Conservation (phyloP, 2,797 vertebrate species). For the Cottoperca gobio region DNA sequence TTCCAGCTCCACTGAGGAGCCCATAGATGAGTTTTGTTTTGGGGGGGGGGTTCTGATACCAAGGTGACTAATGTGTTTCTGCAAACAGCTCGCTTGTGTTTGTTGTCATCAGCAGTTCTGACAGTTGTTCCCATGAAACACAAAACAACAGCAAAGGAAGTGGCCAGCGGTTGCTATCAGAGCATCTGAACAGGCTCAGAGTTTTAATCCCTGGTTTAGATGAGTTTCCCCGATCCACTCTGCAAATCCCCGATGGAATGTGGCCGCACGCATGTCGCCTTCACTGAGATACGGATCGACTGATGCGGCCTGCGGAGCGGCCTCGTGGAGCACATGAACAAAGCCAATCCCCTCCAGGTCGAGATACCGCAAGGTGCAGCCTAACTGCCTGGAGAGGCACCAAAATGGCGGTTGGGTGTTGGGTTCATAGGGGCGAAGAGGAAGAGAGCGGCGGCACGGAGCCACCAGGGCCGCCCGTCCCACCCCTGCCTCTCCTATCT, state of each 20-base stretch:
- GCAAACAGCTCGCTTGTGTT: constrained; percentile 1
- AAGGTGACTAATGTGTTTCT: constrained; percentile 21
- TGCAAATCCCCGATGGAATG: constrained; percentile 75
- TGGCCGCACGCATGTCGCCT: constrained; percentile 19
- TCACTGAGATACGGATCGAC: constrained; percentile 47
- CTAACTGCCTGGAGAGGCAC: constrained; percentile 22
- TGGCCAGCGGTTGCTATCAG: constrained; percentile 39
- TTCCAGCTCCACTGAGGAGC: constrained; percentile 23
- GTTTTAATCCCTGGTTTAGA: constrained; percentile 72
- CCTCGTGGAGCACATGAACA: constrained; percentile 26
- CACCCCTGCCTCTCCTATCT: constrained; percentile 15
- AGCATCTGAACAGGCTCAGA: constrained; percentile 57
- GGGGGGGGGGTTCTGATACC: neutral
- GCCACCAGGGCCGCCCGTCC: constrained; percentile 1
- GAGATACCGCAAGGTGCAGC: constrained; percentile 22
- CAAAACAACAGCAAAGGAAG: neutral
- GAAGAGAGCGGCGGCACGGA: neutral
- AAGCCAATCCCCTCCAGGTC: constrained; percentile 38
- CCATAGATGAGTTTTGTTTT: neutral
- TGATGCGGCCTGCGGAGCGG: constrained; percentile 26
- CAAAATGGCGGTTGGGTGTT: constrained; percentile 57
- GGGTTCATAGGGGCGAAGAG: constrained; percentile 40
- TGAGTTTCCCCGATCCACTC: constrained; percentile 55
- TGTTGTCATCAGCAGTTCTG: neutral
- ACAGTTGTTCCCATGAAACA: constrained; percentile 36